Evolutionary conservation across 2,797 vertebrate genomes (phyloP), one percentile per base, ranked within the genome.

Genomic region (Ataeniobius toweri): DNA sequence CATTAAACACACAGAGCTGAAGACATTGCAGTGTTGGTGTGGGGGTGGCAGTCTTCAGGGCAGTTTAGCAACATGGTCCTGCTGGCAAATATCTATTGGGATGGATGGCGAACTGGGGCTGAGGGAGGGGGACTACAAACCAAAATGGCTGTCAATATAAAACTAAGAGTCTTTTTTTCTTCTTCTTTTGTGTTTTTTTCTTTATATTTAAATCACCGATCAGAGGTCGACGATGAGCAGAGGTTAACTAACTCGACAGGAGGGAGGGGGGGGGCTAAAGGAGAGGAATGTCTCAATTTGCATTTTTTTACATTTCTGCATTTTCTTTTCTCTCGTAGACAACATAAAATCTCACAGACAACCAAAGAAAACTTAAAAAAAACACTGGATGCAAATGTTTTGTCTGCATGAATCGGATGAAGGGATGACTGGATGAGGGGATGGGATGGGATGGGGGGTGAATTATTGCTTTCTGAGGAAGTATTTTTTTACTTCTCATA

Each of bases 391-490:
- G 76, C 61, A 63, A 5, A 69, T 56, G 56, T 59, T 28, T 61
- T 20, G 28, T 83, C 26, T 63, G 80, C 78, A n/a, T 58, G 82
- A 74, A 1, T 61, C 10, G 67, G 83, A 78, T 16, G 80, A 61
- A 13, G 36, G 63, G 72, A 1, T 4, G 71, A n/a, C 14, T 0
- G 69, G 71, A 58, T 20, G 81, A 59, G 50, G 0, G 41, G 73
- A 71, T 6, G 78, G 28, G 22, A 24, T 13, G 61, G 76, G 59
- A 24, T 12, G 68, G 80, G 90, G 88, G 80, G 74, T 94, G 90
- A 93, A 94, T 96, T 96, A 96, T 96, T 96, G 95, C 95, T 96
- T 95, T 95, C 94, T 89, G 93, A 94, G 93, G 91, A 94, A 85
- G 83, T 84, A 87, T 85, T 79, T 83, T 86, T 86, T 86, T 44